Base-by-base conservation (phyloP, 2,797 vertebrate genomes). In the Phalloptychus januarius region DNA sequence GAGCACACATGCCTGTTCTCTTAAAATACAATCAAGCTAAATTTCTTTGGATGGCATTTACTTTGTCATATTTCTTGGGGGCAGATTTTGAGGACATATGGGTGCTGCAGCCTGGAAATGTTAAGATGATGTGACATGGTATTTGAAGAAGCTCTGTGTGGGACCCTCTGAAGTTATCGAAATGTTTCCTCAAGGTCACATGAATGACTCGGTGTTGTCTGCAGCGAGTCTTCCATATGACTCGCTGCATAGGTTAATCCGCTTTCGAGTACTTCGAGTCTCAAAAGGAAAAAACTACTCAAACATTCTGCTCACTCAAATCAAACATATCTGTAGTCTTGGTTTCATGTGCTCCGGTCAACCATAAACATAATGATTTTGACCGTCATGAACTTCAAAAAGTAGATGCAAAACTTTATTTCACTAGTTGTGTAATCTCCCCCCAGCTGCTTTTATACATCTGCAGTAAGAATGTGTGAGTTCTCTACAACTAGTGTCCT, bases 11-110 rank as follows among this genome's bases (percentile, higher is more conserved):
- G 42, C 50, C 56, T 67, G 61, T 75, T 77, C 18, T 40, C 28
- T 71, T n/a, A n/a, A 81, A 79, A 72, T 38, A 36, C 16, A 23
- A 74, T 52, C 44, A 77, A 67, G 76, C 81, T 76, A 44, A 77
- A 85, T 86, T 79, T 86, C 58, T 80, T 45, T 54, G 72, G 79
- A 44, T 92, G 87, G 67, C 77, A 83, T 91, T 86, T 88, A 52
- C 79, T 81, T 77, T 78, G 40, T 25, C 15, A 42, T 76, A 76
- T 42, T 71, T 82, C 77, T 78, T 38, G 13, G 69, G 75, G 71
- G 54, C 44, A 78, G 56, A 81, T 75, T 83, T 78, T 71, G 50
- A 4, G 7, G 61, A 80, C 74, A 63, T 71, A 74, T 85, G 71
- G 76, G 52, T 3, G 3, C 73, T 75, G 58, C 70, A 83, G 77